phyloP scores from a whole-genome alignment of 2,797 vertebrate genomes.

The Sitta carolinensis region DNA sequence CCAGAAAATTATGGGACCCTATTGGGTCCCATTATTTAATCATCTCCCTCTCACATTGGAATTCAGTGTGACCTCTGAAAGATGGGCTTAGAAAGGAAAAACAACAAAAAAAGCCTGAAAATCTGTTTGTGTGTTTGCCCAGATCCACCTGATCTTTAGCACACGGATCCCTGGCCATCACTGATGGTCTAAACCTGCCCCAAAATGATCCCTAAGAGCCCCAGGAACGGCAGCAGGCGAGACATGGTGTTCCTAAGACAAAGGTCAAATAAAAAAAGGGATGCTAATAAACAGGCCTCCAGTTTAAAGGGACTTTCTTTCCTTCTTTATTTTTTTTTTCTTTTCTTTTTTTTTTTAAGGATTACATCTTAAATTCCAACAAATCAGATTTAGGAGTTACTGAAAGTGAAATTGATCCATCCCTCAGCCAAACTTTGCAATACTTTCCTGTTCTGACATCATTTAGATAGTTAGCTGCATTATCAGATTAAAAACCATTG shows the following conservation, averaged over 20 bases:
- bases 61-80: not conserved
- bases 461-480: conserved; percentile 82
- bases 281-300: conserved; percentile 80
- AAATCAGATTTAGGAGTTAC: conserved; percentile 87
- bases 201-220: not conserved
- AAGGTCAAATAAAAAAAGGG: conserved; percentile 75
- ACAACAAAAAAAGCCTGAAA: not conserved
- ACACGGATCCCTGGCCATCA: rapidly evolving
- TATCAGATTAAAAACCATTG: conserved; percentile 85
- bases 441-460: conserved; percentile 83
- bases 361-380: conserved; percentile 87
- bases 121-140: not conserved
- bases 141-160: not conserved
- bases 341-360: conserved; percentile 70
- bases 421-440: conserved; percentile 82
- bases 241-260: conserved; percentile 71
- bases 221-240: not conserved
- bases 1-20: conserved; percentile 6
- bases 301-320: conserved; percentile 74
- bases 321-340: conserved; percentile 51
- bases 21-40: conserved; percentile 28
- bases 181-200: not conserved
- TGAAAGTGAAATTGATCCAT: conserved; percentile 88
- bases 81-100: not conserved
- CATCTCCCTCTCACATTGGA: not conserved